Conservation (phyloP, 2,113 vertebrate genomes). For the Stegastes partitus region DNA sequence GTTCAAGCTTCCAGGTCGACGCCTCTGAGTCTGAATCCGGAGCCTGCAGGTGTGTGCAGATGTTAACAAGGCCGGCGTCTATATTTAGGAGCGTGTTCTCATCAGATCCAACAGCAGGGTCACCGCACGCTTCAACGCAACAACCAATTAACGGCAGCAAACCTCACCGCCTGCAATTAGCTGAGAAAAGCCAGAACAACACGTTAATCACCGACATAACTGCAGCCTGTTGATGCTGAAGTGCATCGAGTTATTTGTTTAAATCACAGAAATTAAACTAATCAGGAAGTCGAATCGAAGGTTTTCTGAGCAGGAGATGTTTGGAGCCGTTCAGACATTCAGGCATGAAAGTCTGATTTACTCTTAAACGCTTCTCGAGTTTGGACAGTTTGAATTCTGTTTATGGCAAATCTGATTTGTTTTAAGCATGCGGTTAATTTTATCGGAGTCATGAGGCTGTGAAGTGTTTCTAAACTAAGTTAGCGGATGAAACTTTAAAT, state of each 20-base stretch:
- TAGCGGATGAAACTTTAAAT: slow-evolving; percentile 11
- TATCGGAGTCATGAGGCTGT: background rate
- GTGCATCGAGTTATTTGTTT: background rate
- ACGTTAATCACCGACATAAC: slow-evolving; percentile 16
- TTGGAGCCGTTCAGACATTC: too few species aligned
- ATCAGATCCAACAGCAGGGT: background rate
- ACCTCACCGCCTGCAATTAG: slow-evolving; percentile 20
- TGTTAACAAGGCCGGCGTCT: slow-evolving; percentile 2
- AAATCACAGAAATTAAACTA: too few species aligned
- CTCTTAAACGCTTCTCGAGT: too few species aligned
- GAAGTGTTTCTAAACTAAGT: slow-evolving; percentile 24
- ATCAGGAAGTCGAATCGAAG: too few species aligned
- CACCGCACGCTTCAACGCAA: slow-evolving; percentile 4
- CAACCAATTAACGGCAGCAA: slow-evolving; percentile 19
- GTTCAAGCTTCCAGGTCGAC: too few species aligned
- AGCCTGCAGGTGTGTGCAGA: background rate
- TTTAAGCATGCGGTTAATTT: slow-evolving; percentile 32
- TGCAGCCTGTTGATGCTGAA: slow-evolving; percentile 3
- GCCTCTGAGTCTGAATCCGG: accelerated
- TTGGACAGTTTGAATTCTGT: too few species aligned
- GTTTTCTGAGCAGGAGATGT: too few species aligned
- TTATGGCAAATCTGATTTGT: slow-evolving; percentile 5
- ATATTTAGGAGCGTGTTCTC: background rate
- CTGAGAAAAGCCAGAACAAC: slow-evolving; percentile 16
- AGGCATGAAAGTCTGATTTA: too few species aligned